Percentiles rank a stretch among this genome's conserved stretches.
Evolutionary conservation across 2,113 vertebrate species (phyloP).

Genomic region (Himantopus leucocephalus): DNA sequence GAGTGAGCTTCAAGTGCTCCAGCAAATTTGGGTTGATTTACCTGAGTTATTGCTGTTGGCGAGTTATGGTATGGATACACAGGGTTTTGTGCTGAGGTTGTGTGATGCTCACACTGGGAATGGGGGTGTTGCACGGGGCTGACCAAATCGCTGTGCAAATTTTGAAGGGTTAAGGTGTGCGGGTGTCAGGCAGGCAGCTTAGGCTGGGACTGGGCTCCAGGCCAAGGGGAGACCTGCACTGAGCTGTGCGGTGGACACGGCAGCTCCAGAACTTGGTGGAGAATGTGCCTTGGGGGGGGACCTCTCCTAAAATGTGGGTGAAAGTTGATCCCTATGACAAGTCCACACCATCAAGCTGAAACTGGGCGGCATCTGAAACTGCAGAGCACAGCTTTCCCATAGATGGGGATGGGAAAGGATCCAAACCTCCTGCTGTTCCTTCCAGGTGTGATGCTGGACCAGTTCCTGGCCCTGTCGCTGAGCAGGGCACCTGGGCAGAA

Average conservation of each 20-base stretch:
- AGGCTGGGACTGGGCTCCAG: neutral
- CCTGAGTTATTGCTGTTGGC: neutral
- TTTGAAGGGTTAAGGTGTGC: neutral
- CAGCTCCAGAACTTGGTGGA: neutral
- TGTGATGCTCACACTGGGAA: fast-evolving
- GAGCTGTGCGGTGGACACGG: fast-evolving
- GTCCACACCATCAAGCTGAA: neutral
- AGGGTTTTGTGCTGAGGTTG: neutral
- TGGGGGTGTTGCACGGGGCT: neutral
- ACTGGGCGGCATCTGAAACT: neutral
- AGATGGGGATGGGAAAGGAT: neutral
- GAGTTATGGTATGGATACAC: neutral
- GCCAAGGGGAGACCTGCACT: too few species aligned
- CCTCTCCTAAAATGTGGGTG: neutral
- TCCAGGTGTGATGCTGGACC: neutral
- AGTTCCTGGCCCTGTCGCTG: neutral
- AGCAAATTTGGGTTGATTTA: neutral
- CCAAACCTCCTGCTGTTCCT: neutral
- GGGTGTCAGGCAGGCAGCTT: neutral
- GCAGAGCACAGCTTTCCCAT: neutral
- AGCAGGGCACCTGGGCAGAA: neutral
- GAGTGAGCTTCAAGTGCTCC: neutral
- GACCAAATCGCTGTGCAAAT: neutral
- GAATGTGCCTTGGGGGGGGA: neutral
- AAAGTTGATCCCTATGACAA: neutral